Evolutionary conservation across 2,113 vertebrate species (phyloP), one percentile per base, ranked within the genome.

Genomic region (Smithornis capensis): DNA sequence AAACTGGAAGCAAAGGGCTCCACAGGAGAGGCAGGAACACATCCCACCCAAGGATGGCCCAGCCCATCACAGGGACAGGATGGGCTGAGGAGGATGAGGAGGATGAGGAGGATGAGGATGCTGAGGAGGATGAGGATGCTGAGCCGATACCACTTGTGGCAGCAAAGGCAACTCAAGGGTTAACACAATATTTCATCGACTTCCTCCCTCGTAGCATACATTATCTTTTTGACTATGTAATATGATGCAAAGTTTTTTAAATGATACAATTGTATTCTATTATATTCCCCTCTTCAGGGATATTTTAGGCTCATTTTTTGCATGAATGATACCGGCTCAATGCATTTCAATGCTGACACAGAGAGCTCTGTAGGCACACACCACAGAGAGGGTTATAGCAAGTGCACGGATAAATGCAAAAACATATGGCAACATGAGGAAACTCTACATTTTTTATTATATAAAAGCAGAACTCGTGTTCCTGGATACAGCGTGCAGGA

Each of bases 401-500:
- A 97, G 95, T 84, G 94, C 96, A 96, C 83, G 27, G 90, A 82
- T 90, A 94, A 95, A 94, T 55, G 93, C 93, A 94, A 95, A 95
- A 96, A 92, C 96, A 96, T 90, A 95, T 92, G 96, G 95, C 95
- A 97, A 96, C 94, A 92, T 10, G 69, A 95, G 91, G 87, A 96
- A 97, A 94, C 91, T 92, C 89, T 76, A 70, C 96, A 94, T 94
- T 84, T 87, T 93, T 96, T 93, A 92, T 95, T 83, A 85, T 91
- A 95, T 88, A 96, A 96, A 92, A 95, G 75, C 91, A 80, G 84
- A 95, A 90, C 85, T 90, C 91, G 10, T 88, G 94, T 94, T 96
- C 75, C 64, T 10, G 5, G 79, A 50, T 80, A 75, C 79, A 70
- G 76, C 4, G 55, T 25, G 79, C 82, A 13, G 90, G 93, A 94